phyloP scores from a whole-genome alignment of 2,888 invertebrate genomes.

The Hydrotaea cyrtoneurina region DNA sequence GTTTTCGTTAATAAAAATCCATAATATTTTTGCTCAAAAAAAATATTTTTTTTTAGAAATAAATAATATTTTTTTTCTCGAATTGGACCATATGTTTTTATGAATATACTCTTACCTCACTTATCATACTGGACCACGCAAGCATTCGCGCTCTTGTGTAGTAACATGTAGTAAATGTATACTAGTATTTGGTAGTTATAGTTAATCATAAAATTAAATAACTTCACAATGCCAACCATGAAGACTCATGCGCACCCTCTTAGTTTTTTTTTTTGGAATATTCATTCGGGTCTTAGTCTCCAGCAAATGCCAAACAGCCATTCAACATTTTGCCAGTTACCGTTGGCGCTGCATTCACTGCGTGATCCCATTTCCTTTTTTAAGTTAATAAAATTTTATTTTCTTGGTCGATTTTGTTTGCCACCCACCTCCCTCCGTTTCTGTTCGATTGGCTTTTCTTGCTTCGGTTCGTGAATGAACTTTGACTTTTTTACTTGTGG shows the following conservation, averaged over 20 bases:
- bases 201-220: constrained; percentile 68
- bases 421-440: too few relatives aligned
- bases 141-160: not conserved
- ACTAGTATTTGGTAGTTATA: constrained; percentile 58
- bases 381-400: constrained; percentile 64
- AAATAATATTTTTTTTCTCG: too few relatives aligned
- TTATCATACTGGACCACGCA: constrained; percentile 4
- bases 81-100: too few relatives aligned
- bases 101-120: too few relatives aligned
- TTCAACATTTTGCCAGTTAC: not conserved
- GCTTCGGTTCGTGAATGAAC: constrained; percentile 47
- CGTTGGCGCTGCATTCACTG: not conserved
- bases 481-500: constrained; percentile 29
- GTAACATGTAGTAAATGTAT: constrained; percentile 34
- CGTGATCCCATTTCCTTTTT: constrained; percentile 29
- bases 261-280: not conserved
- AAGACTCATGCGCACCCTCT: not conserved
- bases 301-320: not conserved
- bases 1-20: too few relatives aligned
- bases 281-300: not conserved
- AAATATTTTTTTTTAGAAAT: too few relatives aligned
- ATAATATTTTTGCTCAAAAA: too few relatives aligned
- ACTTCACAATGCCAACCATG: constrained; percentile 52
- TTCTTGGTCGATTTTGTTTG: constrained; percentile 21
- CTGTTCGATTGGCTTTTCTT: not conserved